Conservation (phyloP, 2,113 vertebrate species). For the Caretta caretta region DNA sequence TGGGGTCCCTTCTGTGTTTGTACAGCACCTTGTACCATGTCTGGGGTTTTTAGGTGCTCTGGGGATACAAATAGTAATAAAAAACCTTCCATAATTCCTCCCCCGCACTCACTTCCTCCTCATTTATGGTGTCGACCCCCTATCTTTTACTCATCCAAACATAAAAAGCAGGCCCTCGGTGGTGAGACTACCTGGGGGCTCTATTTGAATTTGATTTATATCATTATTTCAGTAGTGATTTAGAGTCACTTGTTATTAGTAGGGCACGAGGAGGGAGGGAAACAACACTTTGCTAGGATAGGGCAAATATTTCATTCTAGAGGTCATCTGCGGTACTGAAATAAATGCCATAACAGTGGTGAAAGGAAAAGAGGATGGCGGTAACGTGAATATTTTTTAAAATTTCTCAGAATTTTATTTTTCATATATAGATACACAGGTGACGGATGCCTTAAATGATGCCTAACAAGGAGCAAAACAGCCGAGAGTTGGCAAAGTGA, state of each 20-base stretch:
- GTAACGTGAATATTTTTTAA: background rate
- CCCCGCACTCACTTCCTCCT: too few relatives aligned
- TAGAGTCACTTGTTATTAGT: background rate
- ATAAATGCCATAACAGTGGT: background rate
- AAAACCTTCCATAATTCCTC: too few relatives aligned
- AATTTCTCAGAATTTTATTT: background rate
- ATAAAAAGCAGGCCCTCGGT: too few relatives aligned
- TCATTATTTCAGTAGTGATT: background rate
- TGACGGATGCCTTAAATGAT: background rate
- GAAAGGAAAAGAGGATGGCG: background rate
- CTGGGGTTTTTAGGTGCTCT: background rate
- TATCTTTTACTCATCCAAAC: too few relatives aligned
- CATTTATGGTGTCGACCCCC: too few relatives aligned
- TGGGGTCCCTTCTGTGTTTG: background rate
- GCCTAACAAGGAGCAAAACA: background rate
- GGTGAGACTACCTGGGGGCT: too few relatives aligned
- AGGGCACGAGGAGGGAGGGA: too few relatives aligned
- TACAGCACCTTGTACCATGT: background rate
- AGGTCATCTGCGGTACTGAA: background rate
- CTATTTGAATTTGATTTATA: background rate
- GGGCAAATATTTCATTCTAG: background rate
- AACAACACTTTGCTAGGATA: background rate
- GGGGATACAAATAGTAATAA: background rate
- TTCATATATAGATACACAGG: background rate
- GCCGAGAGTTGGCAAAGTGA: background rate